Evolutionary conservation across 2,113 vertebrate genomes (phyloP).

Genomic region (Petrocephalus microphthalmus): DNA sequence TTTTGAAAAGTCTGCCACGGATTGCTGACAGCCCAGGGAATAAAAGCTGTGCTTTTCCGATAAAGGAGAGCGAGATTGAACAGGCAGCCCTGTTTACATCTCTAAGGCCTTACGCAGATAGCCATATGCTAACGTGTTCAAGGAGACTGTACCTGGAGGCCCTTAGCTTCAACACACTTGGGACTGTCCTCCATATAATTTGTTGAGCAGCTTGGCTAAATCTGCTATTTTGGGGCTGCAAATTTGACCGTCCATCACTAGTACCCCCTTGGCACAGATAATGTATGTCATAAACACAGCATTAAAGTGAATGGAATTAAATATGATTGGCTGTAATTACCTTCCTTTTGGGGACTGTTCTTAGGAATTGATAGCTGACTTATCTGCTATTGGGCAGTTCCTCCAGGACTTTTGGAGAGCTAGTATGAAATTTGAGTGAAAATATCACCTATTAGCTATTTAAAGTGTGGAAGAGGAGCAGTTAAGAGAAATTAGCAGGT

Average conservation of each 20-base stretch:
- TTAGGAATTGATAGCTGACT: background rate
- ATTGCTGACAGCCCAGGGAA: slow-evolving; percentile 41
- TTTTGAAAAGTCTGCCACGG: slow-evolving; percentile 43
- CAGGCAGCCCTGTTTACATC: slow-evolving; percentile 43
- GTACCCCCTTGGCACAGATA: background rate
- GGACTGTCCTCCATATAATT: background rate
- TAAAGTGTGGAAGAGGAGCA: background rate
- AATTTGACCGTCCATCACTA: background rate
- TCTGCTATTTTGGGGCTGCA: background rate
- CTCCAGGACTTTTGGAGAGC: background rate
- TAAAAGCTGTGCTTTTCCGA: slow-evolving; percentile 26
- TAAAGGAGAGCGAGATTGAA: slow-evolving; percentile 24
- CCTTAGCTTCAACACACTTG: background rate
- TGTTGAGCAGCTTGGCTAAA: background rate
- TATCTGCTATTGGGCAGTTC: background rate
- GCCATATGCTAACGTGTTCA: background rate
- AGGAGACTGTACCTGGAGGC: background rate
- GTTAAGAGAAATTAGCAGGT: background rate
- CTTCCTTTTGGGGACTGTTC: background rate
- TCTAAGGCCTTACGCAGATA: slow-evolving; percentile 32
- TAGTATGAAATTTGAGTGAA: background rate
- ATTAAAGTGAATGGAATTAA: background rate
- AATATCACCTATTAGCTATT: background rate
- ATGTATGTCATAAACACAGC: background rate
- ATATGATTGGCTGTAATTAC: background rate